Percentiles rank a stretch among this genome's conserved stretches.
phyloP scores from a whole-genome alignment of 2,797 vertebrate species.

The Rhynchonycteris naso region DNA sequence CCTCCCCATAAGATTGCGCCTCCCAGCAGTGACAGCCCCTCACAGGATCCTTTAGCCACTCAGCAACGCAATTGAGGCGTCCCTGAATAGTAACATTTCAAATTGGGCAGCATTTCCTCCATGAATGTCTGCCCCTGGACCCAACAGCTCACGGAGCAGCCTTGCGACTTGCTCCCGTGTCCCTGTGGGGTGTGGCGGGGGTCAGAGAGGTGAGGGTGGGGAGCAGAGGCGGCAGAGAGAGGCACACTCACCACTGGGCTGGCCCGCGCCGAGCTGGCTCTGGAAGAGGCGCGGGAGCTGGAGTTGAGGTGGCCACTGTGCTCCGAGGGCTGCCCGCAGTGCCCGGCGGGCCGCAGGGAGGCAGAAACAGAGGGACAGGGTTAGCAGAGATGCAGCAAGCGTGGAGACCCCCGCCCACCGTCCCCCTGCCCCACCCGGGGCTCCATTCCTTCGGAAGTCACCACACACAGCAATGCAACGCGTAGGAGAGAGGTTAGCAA shows the following conservation, averaged over 20 bases:
- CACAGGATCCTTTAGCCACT: accelerated
- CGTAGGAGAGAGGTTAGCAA: not conserved
- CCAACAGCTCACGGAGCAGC: accelerated
- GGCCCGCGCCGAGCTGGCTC: constrained; percentile 96
- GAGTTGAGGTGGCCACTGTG: constrained; percentile 92
- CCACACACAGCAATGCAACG: not conserved
- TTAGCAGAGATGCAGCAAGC: constrained; percentile 4
- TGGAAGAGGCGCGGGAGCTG: constrained; percentile 93
- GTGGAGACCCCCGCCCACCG: not conserved
- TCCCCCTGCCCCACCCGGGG: accelerated
- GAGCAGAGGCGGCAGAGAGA: not conserved
- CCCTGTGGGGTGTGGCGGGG: not conserved
- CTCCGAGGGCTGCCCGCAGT: constrained; percentile 90
- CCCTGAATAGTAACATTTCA: accelerated
- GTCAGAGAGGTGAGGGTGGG: not conserved
- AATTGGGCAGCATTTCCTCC: not conserved
- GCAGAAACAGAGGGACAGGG: constrained; percentile 78
- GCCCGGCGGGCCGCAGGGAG: constrained; percentile 34
- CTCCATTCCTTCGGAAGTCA: not conserved
- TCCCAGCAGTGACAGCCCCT: not conserved
- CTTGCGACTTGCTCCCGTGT: accelerated
- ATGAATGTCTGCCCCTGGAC: not conserved
- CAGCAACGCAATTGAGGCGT: accelerated
- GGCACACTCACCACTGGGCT: constrained; percentile 96
- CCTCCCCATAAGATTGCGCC: not conserved